phyloP scores from a whole-genome alignment of 2,113 vertebrate species.

The Erythrolamprus reginae region DNA sequence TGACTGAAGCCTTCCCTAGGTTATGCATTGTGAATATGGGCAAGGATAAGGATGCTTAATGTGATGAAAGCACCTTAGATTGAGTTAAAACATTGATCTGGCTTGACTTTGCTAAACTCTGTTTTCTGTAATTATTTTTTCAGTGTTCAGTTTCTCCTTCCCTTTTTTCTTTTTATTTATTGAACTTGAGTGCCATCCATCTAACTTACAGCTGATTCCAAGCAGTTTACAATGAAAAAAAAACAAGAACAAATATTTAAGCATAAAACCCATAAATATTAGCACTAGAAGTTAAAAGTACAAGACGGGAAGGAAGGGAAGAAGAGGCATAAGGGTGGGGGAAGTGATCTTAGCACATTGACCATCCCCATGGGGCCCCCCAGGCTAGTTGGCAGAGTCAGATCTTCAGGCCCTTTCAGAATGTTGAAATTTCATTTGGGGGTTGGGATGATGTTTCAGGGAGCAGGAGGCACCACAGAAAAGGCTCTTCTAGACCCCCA shows the following conservation, averaged over 20 bases:
- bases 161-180: neutral
- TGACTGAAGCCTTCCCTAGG: neutral
- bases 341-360: neutral
- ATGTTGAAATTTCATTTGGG: neutral
- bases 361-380: too few species aligned
- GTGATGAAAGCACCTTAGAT: neutral
- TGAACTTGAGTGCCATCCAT: neutral
- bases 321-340: neutral
- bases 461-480: neutral
- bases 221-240: neutral
- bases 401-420: neutral
- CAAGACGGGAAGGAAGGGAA: neutral
- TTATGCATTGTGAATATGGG: neutral
- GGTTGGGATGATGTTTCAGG: neutral
- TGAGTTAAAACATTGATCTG: neutral
- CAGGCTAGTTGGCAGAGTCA: neutral
- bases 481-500: neutral
- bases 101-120: neutral
- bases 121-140: neutral
- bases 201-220: neutral
- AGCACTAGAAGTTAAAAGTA: neutral
- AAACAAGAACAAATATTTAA: neutral
- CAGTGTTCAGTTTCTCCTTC: neutral
- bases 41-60: neutral
- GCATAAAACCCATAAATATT: neutral